These are phyloP conservation scores for Acrossocheilus fasciatus DNA, from an alignment of 2,797 vertebrate genomes.

Conservation along the genomic window DNA sequence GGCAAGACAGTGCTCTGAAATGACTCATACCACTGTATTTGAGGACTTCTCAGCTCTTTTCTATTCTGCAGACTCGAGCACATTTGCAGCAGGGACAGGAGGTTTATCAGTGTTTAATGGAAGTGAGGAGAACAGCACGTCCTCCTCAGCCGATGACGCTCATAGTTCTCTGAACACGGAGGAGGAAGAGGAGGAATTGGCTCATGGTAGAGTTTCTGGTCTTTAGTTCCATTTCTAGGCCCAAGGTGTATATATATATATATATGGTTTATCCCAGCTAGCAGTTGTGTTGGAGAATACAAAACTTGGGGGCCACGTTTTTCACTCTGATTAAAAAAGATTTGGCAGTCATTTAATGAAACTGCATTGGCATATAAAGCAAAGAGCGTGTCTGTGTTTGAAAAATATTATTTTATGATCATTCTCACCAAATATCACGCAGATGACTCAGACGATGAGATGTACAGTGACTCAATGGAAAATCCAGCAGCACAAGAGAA, in stretches of 20 bases:
- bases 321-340: background rate
- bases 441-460: constrained; percentile 88
- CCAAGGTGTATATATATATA: background rate
- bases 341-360: background rate
- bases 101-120: constrained; percentile 73
- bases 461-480: constrained; percentile 94
- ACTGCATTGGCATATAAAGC: background rate
- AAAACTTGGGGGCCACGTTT: background rate
- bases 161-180: constrained; percentile 81
- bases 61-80: constrained; percentile 54
- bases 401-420: constrained; percentile 12
- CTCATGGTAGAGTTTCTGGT: constrained; percentile 47
- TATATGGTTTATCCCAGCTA: background rate
- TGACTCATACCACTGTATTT: background rate
- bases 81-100: constrained; percentile 66
- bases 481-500: constrained; percentile 88
- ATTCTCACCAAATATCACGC: constrained; percentile 79
- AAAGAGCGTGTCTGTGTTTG: background rate
- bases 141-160: constrained; percentile 75
- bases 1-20: background rate
- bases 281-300: background rate
- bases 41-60: background rate
- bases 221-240: background rate
- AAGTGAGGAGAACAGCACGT: constrained; percentile 74
- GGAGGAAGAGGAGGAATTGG: constrained; percentile 78